These are phyloP conservation scores for Cylloceria caligata DNA, from an alignment of 2,888 invertebrate species.

Conservation along the genomic window DNA sequence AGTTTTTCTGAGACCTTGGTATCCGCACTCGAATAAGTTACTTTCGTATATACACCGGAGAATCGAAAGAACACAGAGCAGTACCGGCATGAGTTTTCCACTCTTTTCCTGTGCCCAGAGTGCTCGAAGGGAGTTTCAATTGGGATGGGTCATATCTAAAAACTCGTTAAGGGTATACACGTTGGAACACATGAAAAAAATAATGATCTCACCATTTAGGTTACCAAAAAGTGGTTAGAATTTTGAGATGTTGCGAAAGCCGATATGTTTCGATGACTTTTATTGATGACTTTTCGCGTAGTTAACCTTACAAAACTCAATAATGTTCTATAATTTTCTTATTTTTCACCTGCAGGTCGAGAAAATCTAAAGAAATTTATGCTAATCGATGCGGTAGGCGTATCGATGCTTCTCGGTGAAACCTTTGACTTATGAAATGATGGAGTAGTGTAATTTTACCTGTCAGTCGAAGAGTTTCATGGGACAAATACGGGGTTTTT, in stretches of 20 bases:
- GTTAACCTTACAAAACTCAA: neutral
- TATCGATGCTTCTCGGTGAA: conserved; percentile 24
- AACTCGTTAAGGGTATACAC: no score
- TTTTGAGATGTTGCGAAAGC: neutral
- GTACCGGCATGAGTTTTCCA: no score
- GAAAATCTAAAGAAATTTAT: conserved; percentile 40
- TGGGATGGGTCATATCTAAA: no score
- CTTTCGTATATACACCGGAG: no score
- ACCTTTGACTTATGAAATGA: conserved; percentile 26
- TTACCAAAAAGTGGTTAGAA: no score
- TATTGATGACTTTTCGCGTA: neutral
- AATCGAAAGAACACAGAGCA: no score
- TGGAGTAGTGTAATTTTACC: conserved; percentile 41
- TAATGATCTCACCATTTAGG: no score
- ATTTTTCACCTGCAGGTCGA: neutral
- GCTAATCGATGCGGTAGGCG: conserved; percentile 51
- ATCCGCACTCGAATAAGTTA: no score
- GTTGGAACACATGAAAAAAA: no score
- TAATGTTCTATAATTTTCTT: neutral
- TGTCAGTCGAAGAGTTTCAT: conserved; percentile 33
- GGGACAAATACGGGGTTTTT: conserved; percentile 30
- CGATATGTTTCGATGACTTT: neutral
- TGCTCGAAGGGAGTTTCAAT: no score
- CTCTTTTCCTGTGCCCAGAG: no score
- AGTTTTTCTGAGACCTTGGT: no score